These are phyloP conservation scores for Portevinia maculata DNA, from an alignment of 2,888 invertebrate species.

Conservation along the genomic window DNA sequence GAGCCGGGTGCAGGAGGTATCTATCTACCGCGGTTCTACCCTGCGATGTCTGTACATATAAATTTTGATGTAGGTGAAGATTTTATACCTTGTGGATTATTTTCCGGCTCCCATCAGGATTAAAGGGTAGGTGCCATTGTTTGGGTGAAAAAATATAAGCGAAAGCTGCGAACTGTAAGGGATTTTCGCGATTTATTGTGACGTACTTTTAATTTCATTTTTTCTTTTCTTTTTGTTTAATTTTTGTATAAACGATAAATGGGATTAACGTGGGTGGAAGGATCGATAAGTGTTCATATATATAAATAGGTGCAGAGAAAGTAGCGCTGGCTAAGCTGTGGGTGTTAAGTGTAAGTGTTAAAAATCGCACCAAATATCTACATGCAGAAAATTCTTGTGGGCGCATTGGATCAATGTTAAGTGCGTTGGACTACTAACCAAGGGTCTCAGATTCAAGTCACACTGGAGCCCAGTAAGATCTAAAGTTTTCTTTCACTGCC, in stretches of 20 bases:
- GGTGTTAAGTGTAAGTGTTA: no score
- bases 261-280: background rate
- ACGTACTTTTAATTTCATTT: no score
- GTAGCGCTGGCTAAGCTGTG: no score
- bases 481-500: no score
- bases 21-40: background rate
- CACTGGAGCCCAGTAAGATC: no score
- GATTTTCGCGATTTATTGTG: slow-evolving; percentile 35
- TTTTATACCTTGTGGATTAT: slow-evolving; percentile 42
- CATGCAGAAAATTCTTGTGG: no score
- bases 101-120: slow-evolving; percentile 8
- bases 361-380: no score
- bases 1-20: background rate
- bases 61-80: slow-evolving; percentile 50
- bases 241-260: background rate
- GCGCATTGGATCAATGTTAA: no score
- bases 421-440: no score
- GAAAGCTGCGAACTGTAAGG: slow-evolving; percentile 12
- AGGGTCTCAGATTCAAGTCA: no score
- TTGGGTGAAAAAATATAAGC: slow-evolving; percentile 4
- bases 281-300: no score
- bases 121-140: slow-evolving; percentile 2
- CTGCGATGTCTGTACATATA: slow-evolving; percentile 18
- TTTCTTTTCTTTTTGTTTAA: background rate
- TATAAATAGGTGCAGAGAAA: no score